These are phyloP conservation scores for Cyprinodon tularosa DNA, from an alignment of 2,113 vertebrate genomes.

Conservation along the genomic window DNA sequence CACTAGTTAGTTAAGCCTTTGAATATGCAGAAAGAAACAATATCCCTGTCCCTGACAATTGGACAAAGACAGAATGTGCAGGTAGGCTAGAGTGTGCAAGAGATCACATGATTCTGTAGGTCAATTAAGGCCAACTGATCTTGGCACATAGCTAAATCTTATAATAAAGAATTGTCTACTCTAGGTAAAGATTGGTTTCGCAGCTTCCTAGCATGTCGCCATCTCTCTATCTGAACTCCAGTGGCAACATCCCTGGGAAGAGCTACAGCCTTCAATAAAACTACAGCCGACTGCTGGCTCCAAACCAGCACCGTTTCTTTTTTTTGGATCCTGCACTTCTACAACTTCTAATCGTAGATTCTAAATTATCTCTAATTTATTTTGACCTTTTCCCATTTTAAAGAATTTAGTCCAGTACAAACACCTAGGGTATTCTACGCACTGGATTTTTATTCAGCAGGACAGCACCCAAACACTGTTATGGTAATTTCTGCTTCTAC, in stretches of 20 bases:
- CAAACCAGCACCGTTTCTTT: not conserved
- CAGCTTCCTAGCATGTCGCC: conserved; percentile 2
- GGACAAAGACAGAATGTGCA: not conserved
- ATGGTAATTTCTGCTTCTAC: no score
- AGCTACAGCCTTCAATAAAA: conserved; percentile 5
- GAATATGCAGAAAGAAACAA: not conserved
- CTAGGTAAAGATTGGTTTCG: not conserved
- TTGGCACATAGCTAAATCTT: no score
- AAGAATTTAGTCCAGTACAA: no score
- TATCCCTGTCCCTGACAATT: not conserved
- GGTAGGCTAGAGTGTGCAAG: conserved; percentile 4
- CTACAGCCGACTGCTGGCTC: not conserved
- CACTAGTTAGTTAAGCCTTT: not conserved
- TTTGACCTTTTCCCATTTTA: no score
- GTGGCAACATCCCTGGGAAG: conserved; percentile 7
- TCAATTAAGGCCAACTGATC: no score
- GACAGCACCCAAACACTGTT: no score
- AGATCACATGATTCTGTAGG: not conserved
- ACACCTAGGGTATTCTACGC: no score
- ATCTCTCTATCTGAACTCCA: not conserved
- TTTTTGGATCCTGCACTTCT: not conserved
- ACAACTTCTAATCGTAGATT: not conserved
- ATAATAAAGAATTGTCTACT: no score
- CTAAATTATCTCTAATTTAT: no score
- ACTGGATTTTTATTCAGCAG: no score